phyloP scores from a whole-genome alignment of 2,797 vertebrate species.

The Pseudocheirus occidentalis region DNA sequence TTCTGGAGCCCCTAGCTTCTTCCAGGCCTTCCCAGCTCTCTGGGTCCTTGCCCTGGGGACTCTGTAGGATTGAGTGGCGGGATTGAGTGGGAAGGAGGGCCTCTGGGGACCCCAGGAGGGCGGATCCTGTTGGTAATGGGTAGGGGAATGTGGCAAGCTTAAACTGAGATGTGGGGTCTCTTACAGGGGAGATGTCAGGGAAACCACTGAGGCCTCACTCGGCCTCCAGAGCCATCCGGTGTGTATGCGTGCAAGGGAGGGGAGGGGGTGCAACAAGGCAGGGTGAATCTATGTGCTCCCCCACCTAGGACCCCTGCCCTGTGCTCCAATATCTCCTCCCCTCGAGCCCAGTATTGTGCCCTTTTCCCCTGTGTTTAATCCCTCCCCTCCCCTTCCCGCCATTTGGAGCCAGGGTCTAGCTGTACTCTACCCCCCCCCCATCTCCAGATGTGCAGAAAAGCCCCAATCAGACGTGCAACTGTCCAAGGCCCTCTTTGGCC shows the following conservation, averaged over 20 bases:
- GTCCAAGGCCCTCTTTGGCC: slow-evolving; percentile 90
- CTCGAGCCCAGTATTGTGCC: background rate
- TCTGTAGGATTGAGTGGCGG: too few species aligned
- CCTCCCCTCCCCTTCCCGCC: too few species aligned
- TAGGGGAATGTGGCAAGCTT: background rate
- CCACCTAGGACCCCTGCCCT: background rate
- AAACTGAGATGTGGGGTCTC: slow-evolving; percentile 11
- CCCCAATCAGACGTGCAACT: slow-evolving; percentile 55
- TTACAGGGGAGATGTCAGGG: slow-evolving; percentile 57
- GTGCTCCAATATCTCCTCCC: background rate
- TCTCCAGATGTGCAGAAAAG: slow-evolving; percentile 80
- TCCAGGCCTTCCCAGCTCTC: too few species aligned
- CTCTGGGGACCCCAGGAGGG: background rate
- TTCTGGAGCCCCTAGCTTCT: background rate
- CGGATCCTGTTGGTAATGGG: rapidly evolving
- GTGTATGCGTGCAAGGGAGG: background rate
- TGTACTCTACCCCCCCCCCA: rapidly evolving
- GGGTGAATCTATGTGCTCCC: too few species aligned
- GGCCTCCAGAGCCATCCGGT: slow-evolving; percentile 56
- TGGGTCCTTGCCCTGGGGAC: background rate
- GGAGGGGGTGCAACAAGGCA: background rate
- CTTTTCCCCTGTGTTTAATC: background rate
- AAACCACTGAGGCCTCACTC: slow-evolving; percentile 63
- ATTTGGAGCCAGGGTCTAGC: background rate
- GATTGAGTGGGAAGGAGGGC: background rate